phyloP scores from a whole-genome alignment of 2,888 invertebrate species.

The Erynnis tages region DNA sequence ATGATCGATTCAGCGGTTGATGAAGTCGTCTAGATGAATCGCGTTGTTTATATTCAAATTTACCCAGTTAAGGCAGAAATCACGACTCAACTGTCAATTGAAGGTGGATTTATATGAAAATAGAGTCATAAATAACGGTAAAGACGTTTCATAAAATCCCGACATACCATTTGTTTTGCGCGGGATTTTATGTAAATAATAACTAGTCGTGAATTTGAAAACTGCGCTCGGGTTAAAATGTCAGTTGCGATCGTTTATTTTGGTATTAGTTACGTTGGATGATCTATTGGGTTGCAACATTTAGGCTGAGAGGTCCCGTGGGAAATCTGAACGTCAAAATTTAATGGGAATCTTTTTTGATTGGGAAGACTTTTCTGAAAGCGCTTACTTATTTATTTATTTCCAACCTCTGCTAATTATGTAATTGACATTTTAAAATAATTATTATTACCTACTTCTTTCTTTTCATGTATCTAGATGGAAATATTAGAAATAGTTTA shows the following conservation, averaged over 20 bases:
- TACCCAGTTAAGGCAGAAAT: conserved; percentile 25
- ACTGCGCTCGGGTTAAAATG: conserved; percentile 8
- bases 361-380: too few species aligned
- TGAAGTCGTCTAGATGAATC: conserved; percentile 17
- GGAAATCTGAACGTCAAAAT: too few species aligned
- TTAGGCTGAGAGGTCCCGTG: too few species aligned
- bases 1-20: conserved; percentile 19
- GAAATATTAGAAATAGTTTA: too few species aligned
- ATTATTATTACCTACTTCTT: too few species aligned
- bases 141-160: conserved; percentile 23
- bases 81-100: conserved; percentile 25
- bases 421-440: too few species aligned
- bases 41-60: conserved; percentile 26
- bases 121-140: conserved; percentile 22
- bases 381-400: too few species aligned
- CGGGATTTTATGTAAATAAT: conserved; percentile 17
- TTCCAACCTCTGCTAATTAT: too few species aligned
- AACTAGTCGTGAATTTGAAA: conserved; percentile 10
- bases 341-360: too few species aligned
- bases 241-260: conserved; percentile 4
- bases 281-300: too few species aligned
- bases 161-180: conserved; percentile 19
- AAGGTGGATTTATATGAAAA: conserved; percentile 25
- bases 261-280: neutral
- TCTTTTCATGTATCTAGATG: too few species aligned